These are phyloP conservation scores for Gorsachius goisagi DNA, from an alignment of 2,113 vertebrate species.

Conservation along the genomic window DNA sequence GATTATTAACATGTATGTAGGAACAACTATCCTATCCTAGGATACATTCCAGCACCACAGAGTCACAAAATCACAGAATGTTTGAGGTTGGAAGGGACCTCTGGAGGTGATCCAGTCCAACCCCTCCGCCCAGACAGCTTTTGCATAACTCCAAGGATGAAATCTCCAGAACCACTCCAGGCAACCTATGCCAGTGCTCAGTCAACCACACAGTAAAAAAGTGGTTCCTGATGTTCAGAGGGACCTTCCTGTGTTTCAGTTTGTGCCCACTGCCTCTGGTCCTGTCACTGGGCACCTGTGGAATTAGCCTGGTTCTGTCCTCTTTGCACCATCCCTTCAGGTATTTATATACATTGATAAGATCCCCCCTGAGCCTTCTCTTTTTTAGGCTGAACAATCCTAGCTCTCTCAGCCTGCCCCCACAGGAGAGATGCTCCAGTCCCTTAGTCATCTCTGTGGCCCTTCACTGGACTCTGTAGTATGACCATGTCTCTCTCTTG, in stretches of 20 bases:
- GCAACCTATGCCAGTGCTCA: neutral
- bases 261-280: neutral
- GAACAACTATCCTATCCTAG: neutral
- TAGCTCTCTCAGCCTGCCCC: neutral
- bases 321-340: neutral
- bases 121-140: neutral
- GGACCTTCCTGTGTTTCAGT: neutral
- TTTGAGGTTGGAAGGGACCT: neutral
- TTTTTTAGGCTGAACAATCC: neutral
- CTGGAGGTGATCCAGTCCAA: neutral
- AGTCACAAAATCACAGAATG: neutral
- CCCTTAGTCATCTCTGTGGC: neutral
- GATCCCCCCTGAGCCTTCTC: neutral
- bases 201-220: neutral
- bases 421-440: neutral
- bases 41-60: neutral
- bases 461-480: neutral
- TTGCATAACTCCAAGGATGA: neutral
- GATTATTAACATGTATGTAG: neutral
- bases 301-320: neutral
- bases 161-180: neutral
- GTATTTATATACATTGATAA: neutral
- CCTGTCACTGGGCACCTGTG: neutral
- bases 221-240: neutral
- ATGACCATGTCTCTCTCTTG: neutral